Conservation (phyloP, 2,797 vertebrate species). For the Rhinophrynus dorsalis region DNA sequence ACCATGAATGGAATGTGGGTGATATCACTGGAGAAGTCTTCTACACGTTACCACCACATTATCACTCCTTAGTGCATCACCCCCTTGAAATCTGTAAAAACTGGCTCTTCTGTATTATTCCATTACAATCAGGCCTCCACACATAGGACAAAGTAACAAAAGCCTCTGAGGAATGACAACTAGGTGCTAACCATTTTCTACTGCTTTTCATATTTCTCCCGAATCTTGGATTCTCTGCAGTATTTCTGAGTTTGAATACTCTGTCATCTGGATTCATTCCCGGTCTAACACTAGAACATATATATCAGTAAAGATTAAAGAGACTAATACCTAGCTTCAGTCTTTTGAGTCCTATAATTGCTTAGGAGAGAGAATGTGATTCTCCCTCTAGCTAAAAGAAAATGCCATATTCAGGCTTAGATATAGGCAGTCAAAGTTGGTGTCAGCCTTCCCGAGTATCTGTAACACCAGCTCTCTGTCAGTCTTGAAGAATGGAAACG, state of each 20-base stretch:
- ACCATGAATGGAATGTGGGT: no score
- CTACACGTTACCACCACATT: no score
- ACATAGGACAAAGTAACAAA: no score
- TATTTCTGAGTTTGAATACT: constrained; percentile 60
- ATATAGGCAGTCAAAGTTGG: constrained; percentile 59
- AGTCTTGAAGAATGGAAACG: constrained; percentile 49
- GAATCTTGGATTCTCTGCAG: constrained; percentile 11
- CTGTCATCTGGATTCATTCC: constrained; percentile 61
- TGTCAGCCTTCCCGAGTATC: constrained; percentile 50
- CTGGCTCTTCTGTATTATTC: no score
- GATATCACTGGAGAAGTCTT: no score
- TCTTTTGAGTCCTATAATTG: constrained; percentile 60
- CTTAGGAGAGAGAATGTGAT: constrained; percentile 64
- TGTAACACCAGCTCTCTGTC: constrained; percentile 49
- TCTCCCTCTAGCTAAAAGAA: constrained; percentile 59
- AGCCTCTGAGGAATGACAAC: background rate
- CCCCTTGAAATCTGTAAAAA: no score
- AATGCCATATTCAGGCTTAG: constrained; percentile 54
- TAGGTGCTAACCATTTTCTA: constrained; percentile 7
- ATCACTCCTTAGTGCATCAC: no score
- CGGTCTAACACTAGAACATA: constrained; percentile 61
- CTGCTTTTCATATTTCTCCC: background rate
- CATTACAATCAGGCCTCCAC: no score
- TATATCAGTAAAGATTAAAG: constrained; percentile 64
- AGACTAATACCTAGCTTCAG: constrained; percentile 59